Conservation (phyloP, 1,140 invertebrate species). For the Atta texana region DNA sequence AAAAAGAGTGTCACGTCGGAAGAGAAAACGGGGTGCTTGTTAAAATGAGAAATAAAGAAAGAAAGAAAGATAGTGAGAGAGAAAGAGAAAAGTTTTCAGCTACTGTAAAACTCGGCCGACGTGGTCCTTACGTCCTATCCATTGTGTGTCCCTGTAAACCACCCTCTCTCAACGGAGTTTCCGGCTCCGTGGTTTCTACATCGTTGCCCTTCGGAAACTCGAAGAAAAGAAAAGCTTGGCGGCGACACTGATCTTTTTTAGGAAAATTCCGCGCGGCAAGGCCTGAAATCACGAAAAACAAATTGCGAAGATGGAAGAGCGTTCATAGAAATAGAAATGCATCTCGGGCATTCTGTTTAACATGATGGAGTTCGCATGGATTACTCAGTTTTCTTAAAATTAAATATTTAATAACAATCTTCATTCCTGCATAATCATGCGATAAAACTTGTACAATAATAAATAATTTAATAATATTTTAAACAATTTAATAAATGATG, state of each 20-base stretch:
- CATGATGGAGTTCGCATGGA: neutral
- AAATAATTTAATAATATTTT: too few species aligned
- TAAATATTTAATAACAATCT: neutral
- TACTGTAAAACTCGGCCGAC: slow-evolving; percentile 37
- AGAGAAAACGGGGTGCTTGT: neutral
- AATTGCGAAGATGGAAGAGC: neutral
- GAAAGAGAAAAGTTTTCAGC: neutral
- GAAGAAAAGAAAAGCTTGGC: slow-evolving; percentile 42
- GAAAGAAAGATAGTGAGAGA: neutral
- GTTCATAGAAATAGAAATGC: neutral
- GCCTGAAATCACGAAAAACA: neutral
- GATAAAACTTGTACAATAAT: neutral
- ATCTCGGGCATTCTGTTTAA: neutral
- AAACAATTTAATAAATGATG: neutral
- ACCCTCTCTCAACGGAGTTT: slow-evolving; percentile 12
- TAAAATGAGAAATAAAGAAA: slow-evolving; percentile 6
- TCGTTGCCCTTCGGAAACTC: slow-evolving; percentile 2
- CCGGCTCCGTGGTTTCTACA: slow-evolving; percentile 18
- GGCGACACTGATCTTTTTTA: slow-evolving; percentile 20
- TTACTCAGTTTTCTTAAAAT: slow-evolving; percentile 4
- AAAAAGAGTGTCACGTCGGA: slow-evolving; percentile 26
- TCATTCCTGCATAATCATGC: neutral
- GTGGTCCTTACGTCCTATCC: slow-evolving; percentile 35
- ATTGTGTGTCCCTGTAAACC: slow-evolving; percentile 44
- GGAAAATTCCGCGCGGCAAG: slow-evolving; percentile 16